A percentile compares a stretch with the other conserved stretches of the same genome.
phyloP scores from a whole-genome alignment of 2,888 invertebrate genomes.

The Cepaea hortensis region DNA sequence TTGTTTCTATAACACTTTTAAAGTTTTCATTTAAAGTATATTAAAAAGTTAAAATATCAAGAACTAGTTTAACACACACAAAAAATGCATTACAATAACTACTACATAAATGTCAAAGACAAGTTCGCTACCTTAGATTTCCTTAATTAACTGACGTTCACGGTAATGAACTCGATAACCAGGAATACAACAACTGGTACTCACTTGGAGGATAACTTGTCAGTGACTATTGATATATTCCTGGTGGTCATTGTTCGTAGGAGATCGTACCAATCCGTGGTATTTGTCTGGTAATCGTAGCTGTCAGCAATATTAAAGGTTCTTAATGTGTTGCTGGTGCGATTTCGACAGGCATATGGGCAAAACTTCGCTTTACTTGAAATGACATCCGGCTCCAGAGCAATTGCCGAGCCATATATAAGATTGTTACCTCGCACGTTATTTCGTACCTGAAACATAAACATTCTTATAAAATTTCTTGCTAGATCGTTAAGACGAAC shows the following conservation, averaged over 20 bases:
- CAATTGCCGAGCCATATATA: slow-evolving; percentile 71
- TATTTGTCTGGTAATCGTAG: slow-evolving; percentile 65
- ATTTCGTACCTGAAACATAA: slow-evolving; percentile 60
- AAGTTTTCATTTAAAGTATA: no score
- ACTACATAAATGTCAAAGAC: neutral
- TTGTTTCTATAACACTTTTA: no score
- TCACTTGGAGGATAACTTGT: slow-evolving; percentile 65
- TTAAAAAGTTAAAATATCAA: no score
- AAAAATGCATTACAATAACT: no score
- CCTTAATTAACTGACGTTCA: neutral
- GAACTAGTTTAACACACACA: no score
- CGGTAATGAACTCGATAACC: neutral
- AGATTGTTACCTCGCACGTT: slow-evolving; percentile 68
- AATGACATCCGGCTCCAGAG: slow-evolving; percentile 60
- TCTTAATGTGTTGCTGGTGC: slow-evolving; percentile 54
- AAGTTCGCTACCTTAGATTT: neutral
- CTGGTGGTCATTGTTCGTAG: slow-evolving; percentile 58
- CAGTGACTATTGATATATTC: slow-evolving; percentile 56
- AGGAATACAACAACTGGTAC: neutral
- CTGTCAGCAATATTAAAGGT: slow-evolving; percentile 67
- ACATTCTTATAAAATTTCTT: neutral
- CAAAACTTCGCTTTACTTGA: slow-evolving; percentile 54
- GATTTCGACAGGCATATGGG: slow-evolving; percentile 69
- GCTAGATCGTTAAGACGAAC: neutral
- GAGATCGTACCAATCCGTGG: slow-evolving; percentile 70